Conservation (phyloP, 2,113 vertebrate genomes). For the Kryptolebias marmoratus region DNA sequence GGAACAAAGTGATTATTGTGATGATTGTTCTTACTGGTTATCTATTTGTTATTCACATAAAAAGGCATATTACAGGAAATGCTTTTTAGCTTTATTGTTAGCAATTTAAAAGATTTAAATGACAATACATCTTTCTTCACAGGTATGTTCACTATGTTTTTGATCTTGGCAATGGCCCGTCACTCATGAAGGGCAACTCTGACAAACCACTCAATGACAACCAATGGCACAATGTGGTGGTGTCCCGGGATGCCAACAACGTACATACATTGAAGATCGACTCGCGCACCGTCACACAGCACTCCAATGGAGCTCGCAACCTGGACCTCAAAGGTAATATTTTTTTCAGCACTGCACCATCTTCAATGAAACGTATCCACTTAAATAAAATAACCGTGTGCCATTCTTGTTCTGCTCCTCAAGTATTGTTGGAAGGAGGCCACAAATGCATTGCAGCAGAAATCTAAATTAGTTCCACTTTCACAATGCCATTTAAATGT, state of each 20-base stretch:
- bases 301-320: conserved; percentile 92
- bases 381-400: conserved; percentile 14
- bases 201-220: conserved; percentile 93
- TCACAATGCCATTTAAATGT: conserved; percentile 1
- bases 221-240: conserved; percentile 96
- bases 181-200: conserved; percentile 95
- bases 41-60: too few species aligned
- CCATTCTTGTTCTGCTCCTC: conserved; percentile 27
- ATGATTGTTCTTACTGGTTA: too few species aligned
- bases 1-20: too few species aligned
- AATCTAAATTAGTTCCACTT: conserved; percentile 39
- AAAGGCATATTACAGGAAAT: too few species aligned
- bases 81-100: too few species aligned
- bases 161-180: conserved; percentile 93
- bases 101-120: too few species aligned
- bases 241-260: conserved; percentile 89
- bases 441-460: conserved; percentile 15
- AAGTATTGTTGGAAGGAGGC: conserved; percentile 32
- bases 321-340: conserved; percentile 92
- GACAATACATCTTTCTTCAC: neutral
- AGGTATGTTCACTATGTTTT: conserved; percentile 96
- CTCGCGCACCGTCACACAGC: conserved; percentile 93
- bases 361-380: conserved; percentile 1
- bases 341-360: neutral
- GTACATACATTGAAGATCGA: conserved; percentile 92